These are phyloP conservation scores for Poeciliopsis turrubarensis DNA, from an alignment of 2,113 vertebrate genomes.

Conservation along the genomic window DNA sequence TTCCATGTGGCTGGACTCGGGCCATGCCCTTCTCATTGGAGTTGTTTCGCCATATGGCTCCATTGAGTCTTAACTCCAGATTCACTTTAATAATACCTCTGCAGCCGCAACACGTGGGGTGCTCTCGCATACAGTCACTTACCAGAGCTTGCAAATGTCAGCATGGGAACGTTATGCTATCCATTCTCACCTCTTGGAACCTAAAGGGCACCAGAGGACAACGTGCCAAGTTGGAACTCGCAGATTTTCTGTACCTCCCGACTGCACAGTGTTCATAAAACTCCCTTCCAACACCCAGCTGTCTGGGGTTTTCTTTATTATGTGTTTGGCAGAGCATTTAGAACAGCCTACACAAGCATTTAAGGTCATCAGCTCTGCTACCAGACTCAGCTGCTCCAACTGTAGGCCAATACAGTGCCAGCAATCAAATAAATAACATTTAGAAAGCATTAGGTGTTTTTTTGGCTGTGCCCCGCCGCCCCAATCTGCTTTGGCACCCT, in stretches of 20 bases:
- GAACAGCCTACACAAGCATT: constrained; percentile 58
- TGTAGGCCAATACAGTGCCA: constrained; percentile 56
- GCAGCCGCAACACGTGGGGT: constrained; percentile 39
- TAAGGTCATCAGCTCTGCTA: constrained; percentile 66
- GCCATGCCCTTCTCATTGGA: constrained; percentile 63
- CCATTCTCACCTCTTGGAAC: constrained; percentile 58
- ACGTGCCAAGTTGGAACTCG: constrained; percentile 47
- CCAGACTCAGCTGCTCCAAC: constrained; percentile 45
- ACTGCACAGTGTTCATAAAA: constrained; percentile 56
- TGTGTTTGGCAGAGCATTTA: constrained; percentile 61
- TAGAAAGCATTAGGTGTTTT: constrained; percentile 74
- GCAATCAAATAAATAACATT: constrained; percentile 78
- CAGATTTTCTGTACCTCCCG: constrained; percentile 40
- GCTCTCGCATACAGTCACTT: constrained; percentile 26
- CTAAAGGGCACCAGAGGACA: constrained; percentile 51
- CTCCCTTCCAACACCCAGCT: constrained; percentile 67
- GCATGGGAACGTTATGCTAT: constrained; percentile 39
- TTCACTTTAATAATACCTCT: constrained; percentile 55
- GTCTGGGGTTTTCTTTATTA: constrained; percentile 65
- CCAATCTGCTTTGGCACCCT: constrained; percentile 62
- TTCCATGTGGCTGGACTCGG: constrained; percentile 63
- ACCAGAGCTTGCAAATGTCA: constrained; percentile 44
- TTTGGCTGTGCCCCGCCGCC: constrained; percentile 51
- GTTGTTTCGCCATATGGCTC: constrained; percentile 65
- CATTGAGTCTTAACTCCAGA: constrained; percentile 66